Percentiles rank a stretch among this genome's conserved stretches.
Conservation (phyloP, 2,888 invertebrate species). For the Eupeodes latifasciatus region DNA sequence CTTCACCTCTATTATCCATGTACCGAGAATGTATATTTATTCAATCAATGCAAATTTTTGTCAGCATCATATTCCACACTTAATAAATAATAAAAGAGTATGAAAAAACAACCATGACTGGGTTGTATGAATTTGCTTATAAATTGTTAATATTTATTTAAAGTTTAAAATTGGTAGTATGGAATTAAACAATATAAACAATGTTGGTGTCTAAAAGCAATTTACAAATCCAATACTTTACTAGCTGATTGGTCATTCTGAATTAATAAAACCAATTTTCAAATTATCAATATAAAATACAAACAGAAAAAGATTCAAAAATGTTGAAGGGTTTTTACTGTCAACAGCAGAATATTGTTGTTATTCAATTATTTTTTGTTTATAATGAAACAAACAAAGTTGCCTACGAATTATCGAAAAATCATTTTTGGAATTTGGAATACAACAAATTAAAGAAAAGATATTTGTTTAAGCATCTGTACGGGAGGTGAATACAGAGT, state of each 20-base stretch:
- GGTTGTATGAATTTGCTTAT: neutral
- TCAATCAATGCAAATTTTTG: constrained; percentile 6
- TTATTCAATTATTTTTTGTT: neutral
- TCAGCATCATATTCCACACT: neutral
- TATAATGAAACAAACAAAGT: neutral
- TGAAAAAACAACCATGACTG: too few species aligned
- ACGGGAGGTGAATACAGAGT: too few species aligned
- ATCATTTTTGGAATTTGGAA: too few species aligned
- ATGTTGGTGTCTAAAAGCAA: neutral
- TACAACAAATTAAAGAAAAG: too few species aligned
- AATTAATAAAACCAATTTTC: neutral
- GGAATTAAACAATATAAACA: neutral
- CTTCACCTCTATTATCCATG: neutral
- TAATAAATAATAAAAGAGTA: neutral
- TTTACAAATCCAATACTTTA: neutral
- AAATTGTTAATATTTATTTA: neutral
- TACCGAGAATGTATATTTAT: neutral
- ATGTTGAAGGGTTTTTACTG: constrained; percentile 11
- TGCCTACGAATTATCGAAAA: too few species aligned
- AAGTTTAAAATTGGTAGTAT: too few species aligned
- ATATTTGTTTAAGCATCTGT: too few species aligned
- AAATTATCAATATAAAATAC: neutral
- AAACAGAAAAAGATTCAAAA: neutral
- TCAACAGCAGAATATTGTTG: neutral
- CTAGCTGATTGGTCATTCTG: neutral